These are phyloP conservation scores for Ceriagrion tenellum DNA, from an alignment of 2,888 invertebrate species.

Conservation along the genomic window DNA sequence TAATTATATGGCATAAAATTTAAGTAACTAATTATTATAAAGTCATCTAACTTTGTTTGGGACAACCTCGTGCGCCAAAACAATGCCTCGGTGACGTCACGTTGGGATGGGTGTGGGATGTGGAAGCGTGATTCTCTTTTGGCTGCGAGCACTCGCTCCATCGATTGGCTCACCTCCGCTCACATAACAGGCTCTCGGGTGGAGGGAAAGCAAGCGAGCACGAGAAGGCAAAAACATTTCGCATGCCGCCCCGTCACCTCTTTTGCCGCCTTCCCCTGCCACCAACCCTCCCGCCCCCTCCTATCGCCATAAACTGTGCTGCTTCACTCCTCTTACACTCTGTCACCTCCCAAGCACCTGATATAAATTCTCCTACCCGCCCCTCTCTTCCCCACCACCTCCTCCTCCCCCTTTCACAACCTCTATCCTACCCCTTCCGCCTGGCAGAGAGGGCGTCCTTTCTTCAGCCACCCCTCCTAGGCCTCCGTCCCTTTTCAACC, in stretches of 20 bases:
- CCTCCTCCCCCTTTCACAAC: not conserved
- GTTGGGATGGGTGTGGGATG: not conserved
- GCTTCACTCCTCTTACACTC: slow-evolving; percentile 33
- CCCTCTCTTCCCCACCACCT: not conserved
- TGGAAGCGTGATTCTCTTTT: not conserved
- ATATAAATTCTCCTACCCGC: not conserved
- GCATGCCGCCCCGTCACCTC: not conserved
- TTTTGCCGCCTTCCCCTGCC: not conserved
- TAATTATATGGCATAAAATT: not conserved
- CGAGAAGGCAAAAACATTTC: not conserved
- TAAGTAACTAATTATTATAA: not conserved
- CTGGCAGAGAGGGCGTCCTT: not conserved
- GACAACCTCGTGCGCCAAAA: not conserved
- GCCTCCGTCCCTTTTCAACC: not conserved
- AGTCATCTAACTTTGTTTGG: not conserved
- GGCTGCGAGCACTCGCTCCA: not conserved
- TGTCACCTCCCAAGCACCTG: slow-evolving; percentile 29
- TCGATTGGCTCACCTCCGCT: not conserved
- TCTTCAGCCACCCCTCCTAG: too few species aligned
- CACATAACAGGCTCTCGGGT: too few species aligned
- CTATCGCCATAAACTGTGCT: slow-evolving; percentile 12
- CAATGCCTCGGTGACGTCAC: not conserved
- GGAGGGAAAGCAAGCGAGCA: not conserved
- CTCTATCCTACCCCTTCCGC: not conserved
- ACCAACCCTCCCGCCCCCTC: not conserved